A percentile compares a stretch with the other conserved stretches of the same genome.
These are phyloP conservation scores for Eupithecia insigniata DNA, from an alignment of 2,888 invertebrate species.

Conservation along the genomic window DNA sequence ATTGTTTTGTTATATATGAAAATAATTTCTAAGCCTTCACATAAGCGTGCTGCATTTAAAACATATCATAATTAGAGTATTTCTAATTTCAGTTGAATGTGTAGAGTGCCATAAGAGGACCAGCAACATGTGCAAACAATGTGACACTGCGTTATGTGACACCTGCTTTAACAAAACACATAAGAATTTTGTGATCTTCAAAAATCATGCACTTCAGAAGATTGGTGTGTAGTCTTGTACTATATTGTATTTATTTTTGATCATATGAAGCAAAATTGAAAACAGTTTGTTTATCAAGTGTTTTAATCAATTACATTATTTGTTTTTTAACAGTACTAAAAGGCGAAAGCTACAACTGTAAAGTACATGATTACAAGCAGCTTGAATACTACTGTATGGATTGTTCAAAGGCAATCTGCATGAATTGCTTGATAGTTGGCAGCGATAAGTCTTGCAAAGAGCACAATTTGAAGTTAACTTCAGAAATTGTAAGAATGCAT, in stretches of 20 bases:
- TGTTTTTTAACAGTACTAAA: constrained; percentile 5
- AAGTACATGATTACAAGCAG: constrained; percentile 63
- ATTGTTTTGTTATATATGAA: background rate
- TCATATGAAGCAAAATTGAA: background rate
- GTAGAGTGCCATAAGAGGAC: constrained; percentile 66
- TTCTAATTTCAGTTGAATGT: constrained; percentile 60
- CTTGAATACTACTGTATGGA: constrained; percentile 75
- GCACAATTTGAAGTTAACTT: constrained; percentile 68
- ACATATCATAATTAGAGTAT: too few species aligned
- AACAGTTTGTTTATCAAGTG: background rate
- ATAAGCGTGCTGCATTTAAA: background rate
- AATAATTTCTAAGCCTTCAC: background rate
- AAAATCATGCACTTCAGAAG: constrained; percentile 67
- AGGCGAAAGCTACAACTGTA: constrained; percentile 51
- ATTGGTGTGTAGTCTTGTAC: constrained; percentile 54
- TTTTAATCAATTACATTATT: background rate
- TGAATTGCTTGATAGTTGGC: constrained; percentile 76
- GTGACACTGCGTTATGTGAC: constrained; percentile 67
- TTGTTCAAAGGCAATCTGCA: constrained; percentile 70
- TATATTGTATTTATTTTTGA: background rate
- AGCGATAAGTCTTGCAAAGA: constrained; percentile 75
- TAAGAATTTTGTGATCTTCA: constrained; percentile 74
- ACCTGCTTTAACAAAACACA: constrained; percentile 74
- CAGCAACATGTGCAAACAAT: constrained; percentile 73
- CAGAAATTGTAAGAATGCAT: constrained; percentile 66